A percentile compares a stretch with the other conserved stretches of the same genome.
These are phyloP conservation scores for Aphelinus atriplicis DNA, from an alignment of 1,140 invertebrate genomes.

Conservation along the genomic window DNA sequence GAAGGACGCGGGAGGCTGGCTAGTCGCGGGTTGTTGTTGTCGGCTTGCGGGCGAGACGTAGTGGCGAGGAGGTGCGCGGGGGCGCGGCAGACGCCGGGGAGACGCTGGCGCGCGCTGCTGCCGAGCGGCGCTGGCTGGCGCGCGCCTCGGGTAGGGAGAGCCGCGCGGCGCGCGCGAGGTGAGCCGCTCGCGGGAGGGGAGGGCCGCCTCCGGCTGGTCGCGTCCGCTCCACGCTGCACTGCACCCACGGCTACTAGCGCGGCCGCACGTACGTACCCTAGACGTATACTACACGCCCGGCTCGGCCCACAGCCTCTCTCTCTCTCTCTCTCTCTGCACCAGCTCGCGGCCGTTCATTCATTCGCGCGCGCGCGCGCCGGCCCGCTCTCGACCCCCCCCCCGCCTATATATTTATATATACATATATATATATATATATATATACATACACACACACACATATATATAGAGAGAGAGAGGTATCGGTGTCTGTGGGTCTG, in stretches of 20 bases:
- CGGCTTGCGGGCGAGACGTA: slow-evolving; percentile 1
- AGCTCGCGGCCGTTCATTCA: slow-evolving; percentile 4
- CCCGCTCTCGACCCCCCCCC: background rate
- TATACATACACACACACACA: too few species aligned
- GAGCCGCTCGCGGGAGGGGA: too few species aligned
- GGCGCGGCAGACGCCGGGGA: slow-evolving; percentile 18
- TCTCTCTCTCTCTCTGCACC: background rate
- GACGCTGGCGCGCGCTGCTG: too few species aligned
- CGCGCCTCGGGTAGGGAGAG: too few species aligned
- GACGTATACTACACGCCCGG: slow-evolving; percentile 37
- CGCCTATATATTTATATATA: too few species aligned
- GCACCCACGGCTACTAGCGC: slow-evolving; percentile 52
- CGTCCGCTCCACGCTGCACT: slow-evolving; percentile 42
- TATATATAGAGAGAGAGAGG: too few species aligned
- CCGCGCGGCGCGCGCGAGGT: too few species aligned
- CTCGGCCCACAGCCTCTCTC: slow-evolving; percentile 12
- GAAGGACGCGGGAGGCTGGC: too few species aligned
- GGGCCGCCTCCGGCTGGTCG: background rate
- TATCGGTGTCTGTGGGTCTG: too few species aligned
- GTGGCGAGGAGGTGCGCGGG: slow-evolving; percentile 20
- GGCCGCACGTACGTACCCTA: slow-evolving; percentile 45
- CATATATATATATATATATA: too few species aligned
- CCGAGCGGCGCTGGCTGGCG: too few species aligned
- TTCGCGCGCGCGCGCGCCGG: background rate
- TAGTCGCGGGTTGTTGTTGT: too few species aligned